Base-by-base conservation (phyloP, 2,797 vertebrate species). In the Acropternis orthonyx region DNA sequence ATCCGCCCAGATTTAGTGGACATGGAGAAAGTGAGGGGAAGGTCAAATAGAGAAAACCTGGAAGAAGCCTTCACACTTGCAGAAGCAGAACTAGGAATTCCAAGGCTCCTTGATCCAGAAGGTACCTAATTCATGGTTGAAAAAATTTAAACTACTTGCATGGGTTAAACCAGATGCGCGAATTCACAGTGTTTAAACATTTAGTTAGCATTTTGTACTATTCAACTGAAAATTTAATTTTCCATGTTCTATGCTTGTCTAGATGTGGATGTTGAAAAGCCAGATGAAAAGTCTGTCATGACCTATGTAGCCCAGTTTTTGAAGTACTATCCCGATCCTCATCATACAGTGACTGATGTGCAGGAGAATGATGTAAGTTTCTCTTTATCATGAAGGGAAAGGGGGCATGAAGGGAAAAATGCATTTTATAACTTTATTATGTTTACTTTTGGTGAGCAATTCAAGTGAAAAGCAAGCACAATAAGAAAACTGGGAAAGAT, bases 251-350 rank as follows among this genome's bases (percentile, higher is more conserved):
- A 55, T 92, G 14, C 67, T 89, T 96, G 73, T 93, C 77, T 97
- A 99, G 99, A 99, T 97, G 99, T 99, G 26, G 99, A 99, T 79
- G 99, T 99, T 81, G 99, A 99, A 96, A 99, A 99, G 65, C 99
- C 99, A 27, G 99, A 99, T 96, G 99, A 99, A 96, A 99, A 99
- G 97, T 99, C 99, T 76, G 98, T 99, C 58, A 99, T 99, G 99
- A 99, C 99, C 8, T 99, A 99, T 5, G 98, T 99, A 48, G 99
- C 99, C 68, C 99, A 99, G 97, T 99, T 99, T 96, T 97, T 99
- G 97, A 99, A 98, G 93, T 98, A 98, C 68, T 99, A 98, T 87
- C 99, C 99, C 2, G 98, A 99, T 61, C 92, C 88, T 85, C 98
- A 98, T 89, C 97, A 96, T 55, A 96, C 97, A 15, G 96, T 97